Conservation (phyloP, 2,888 invertebrate genomes). For the Drosophila gaucha region DNA sequence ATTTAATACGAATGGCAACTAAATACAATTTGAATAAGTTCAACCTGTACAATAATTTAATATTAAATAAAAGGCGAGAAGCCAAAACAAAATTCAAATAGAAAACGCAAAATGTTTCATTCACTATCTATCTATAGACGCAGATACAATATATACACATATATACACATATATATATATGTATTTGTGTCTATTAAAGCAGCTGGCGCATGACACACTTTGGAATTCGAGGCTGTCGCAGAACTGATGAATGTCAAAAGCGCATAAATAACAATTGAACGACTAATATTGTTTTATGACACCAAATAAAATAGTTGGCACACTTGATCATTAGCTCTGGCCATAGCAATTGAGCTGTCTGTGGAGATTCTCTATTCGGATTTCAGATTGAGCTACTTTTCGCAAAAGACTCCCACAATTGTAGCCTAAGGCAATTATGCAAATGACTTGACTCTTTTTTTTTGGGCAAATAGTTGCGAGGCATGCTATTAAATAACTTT, state of each 20-base stretch:
- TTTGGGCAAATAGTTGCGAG: constrained; percentile 18
- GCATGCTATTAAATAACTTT: constrained; percentile 35
- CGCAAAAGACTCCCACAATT: constrained; percentile 1
- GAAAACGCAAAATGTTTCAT: constrained; percentile 6
- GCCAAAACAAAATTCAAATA: constrained; percentile 29
- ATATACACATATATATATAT: background rate
- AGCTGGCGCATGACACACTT: constrained; percentile 29
- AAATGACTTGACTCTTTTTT: constrained; percentile 53
- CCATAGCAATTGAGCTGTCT: constrained; percentile 50
- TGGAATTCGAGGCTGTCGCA: constrained; percentile 30
- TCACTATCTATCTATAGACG: constrained; percentile 9
- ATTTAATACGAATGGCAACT: constrained; percentile 69
- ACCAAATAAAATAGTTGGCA: constrained; percentile 20
- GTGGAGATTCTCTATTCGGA: too few relatives aligned
- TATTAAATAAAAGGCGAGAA: constrained; percentile 71
- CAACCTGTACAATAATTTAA: constrained; percentile 82
- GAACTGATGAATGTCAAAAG: constrained; percentile 6
- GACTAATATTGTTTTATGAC: constrained; percentile 36
- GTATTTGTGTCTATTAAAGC: background rate
- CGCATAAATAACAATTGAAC: constrained; percentile 6
- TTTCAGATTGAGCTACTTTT: background rate
- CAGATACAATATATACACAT: background rate
- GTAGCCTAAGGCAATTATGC: constrained; percentile 51
- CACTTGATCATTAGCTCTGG: constrained; percentile 24
- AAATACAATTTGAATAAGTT: constrained; percentile 79